Evolutionary conservation across 2,888 invertebrate species (phyloP), one percentile per base, ranked within the genome.

Genomic region (Hirtodrosophila cameraria): DNA sequence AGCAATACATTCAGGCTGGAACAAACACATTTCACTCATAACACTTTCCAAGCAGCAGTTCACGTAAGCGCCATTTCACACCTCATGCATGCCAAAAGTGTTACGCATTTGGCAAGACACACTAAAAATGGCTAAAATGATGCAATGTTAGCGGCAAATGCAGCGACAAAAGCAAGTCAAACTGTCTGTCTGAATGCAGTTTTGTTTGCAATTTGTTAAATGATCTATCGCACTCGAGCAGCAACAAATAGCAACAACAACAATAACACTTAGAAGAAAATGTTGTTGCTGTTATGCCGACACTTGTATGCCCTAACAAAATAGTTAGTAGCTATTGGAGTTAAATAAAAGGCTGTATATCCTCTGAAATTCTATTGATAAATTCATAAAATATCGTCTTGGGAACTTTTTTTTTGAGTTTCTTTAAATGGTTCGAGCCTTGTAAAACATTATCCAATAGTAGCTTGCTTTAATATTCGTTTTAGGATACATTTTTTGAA

Each of bases 101-200:
- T 73, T 74, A 73, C 70, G 73, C 75, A 61, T 73, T 69, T 75
- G 65, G 42, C 74, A 57, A 57, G 69, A 49, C 33, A 30, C 70
- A 66, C 70, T 50, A 73, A 73, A 58, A 70, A 55, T 45, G 66
- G 45, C 35, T 45, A 35, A 46, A 66, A 48, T 75, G 73, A 73
- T 73, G 71, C 73, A 71, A 71, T 71, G 63, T 48, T 53, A 46
- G 42, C 38, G 33, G 20, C 54, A 7, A 45, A 36, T 25, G 8
- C 35, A 53, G 46, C 61, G 53, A 49, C 70, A 70, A 61, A 60
- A 36, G 36, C 69, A 59, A 68, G 52, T 55, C 50, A 66, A 73
- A 52, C 69, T 42, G 39, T 53, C 69, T 42, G 39, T 53, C 52
- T 70, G 62, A 73, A 45, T 74, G 73, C 71, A 72, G 50, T 68